Percentiles rank a stretch among this genome's conserved stretches.
phyloP scores from a whole-genome alignment of 1,140 invertebrate species.

The Drosophila bipectinata region DNA sequence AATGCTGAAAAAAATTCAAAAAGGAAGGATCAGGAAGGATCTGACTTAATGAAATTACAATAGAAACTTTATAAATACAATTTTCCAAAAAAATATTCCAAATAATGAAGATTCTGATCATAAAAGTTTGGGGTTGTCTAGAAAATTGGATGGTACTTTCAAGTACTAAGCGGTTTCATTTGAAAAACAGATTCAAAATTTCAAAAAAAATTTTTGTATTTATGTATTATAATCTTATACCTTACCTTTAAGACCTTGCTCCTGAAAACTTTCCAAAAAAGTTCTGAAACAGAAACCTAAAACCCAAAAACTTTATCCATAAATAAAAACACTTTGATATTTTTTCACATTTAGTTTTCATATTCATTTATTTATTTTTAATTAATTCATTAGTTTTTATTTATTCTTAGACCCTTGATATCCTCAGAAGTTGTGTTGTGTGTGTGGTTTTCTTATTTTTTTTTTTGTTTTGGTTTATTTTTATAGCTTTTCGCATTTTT shows the following conservation, averaged over 20 bases:
- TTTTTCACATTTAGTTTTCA: conserved; percentile 77
- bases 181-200: too few relatives aligned
- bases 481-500: conserved; percentile 62
- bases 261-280: too few relatives aligned
- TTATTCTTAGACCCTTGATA: conserved; percentile 82
- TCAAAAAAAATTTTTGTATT: too few relatives aligned
- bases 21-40: background rate
- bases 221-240: too few relatives aligned
- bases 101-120: too few relatives aligned
- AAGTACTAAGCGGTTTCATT: too few relatives aligned
- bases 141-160: too few relatives aligned
- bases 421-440: conserved; percentile 78
- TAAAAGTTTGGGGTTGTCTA: too few relatives aligned
- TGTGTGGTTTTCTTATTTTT: conserved; percentile 28
- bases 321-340: conserved; percentile 38
- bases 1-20: background rate
- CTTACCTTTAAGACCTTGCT: too few relatives aligned
- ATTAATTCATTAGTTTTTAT: conserved; percentile 81
- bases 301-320: background rate
- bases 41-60: too few relatives aligned
- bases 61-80: too few relatives aligned
- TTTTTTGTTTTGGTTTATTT: conserved; percentile 64
- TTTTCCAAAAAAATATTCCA: too few relatives aligned
- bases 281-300: background rate
- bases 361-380: conserved; percentile 82